These are phyloP conservation scores for Megalops cyprinoides DNA, from an alignment of 2,797 vertebrate species.

Conservation along the genomic window DNA sequence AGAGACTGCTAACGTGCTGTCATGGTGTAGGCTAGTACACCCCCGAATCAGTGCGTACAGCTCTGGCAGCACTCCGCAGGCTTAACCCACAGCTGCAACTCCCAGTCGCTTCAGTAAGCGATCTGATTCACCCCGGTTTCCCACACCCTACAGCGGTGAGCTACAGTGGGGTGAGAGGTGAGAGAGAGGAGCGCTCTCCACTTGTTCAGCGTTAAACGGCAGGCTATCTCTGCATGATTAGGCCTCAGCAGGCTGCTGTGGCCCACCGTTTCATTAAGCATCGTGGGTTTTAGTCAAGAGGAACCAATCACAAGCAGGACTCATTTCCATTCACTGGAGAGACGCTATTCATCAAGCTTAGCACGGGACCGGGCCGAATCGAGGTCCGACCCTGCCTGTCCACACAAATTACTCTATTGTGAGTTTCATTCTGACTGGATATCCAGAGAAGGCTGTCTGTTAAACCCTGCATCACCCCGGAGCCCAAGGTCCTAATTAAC, in stretches of 20 bases:
- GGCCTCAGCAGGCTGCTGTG: not conserved
- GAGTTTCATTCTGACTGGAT: not conserved
- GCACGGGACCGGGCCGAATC: not conserved
- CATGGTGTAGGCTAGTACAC: not conserved
- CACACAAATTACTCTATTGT: conserved; percentile 1
- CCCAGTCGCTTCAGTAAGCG: too few species aligned
- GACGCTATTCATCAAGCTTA: conserved; percentile 5
- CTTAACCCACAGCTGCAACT: not conserved
- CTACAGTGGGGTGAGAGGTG: not conserved
- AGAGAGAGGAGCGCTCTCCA: not conserved
- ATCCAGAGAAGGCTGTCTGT: not conserved
- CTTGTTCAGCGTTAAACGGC: not conserved
- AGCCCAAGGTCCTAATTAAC: not conserved
- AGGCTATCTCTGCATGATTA: not conserved
- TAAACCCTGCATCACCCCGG: not conserved
- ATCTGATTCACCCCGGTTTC: too few species aligned
- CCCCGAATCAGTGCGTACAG: not conserved
- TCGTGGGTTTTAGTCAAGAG: conserved; percentile 2
- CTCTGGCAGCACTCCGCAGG: not conserved
- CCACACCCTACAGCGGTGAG: not conserved
- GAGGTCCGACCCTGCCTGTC: conserved; percentile 3
- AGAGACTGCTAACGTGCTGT: conserved; percentile 2
- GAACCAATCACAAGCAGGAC: conserved; percentile 2
- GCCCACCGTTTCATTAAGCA: not conserved
- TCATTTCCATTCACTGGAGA: not conserved